Evolutionary conservation across 2,113 vertebrate species (phyloP).

Genomic region (Psophia crepitans): DNA sequence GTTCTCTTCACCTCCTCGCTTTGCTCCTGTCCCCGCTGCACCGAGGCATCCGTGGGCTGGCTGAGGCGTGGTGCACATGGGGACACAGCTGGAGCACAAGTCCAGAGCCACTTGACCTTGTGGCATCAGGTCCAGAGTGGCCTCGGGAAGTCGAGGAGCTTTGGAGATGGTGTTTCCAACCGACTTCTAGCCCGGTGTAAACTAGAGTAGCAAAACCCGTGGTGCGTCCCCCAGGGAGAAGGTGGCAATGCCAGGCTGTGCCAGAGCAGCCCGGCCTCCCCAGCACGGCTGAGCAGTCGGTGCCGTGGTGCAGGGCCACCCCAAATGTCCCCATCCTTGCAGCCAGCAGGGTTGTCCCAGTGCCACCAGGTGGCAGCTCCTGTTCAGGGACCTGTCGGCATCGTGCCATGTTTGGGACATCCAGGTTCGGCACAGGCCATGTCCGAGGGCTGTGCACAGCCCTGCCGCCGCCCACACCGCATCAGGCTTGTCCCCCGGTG

Average conservation of each 20-base stretch:
- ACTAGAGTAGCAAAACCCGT: neutral
- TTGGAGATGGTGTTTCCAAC: neutral
- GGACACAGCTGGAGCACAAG: no score
- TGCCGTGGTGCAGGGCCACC: neutral
- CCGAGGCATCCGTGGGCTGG: neutral
- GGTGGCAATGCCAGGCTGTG: neutral
- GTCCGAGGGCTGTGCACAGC: neutral
- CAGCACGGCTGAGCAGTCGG: neutral
- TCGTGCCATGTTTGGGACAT: neutral
- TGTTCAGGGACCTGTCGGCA: neutral
- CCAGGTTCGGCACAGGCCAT: neutral
- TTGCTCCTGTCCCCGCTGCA: neutral
- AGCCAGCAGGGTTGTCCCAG: neutral
- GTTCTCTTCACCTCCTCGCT: neutral
- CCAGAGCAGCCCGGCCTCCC: neutral
- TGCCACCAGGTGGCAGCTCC: constrained; percentile 40
- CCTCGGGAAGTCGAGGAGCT: accelerated
- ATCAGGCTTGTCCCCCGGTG: accelerated
- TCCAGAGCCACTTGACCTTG: neutral
- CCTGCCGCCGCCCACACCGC: neutral
- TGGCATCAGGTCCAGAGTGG: accelerated
- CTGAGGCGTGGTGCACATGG: accelerated
- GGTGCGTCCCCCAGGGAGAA: neutral
- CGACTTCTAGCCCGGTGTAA: neutral
- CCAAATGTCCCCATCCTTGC: neutral